phyloP scores from a whole-genome alignment of 2,797 vertebrate species.

The Pantherophis alleghaniensis region DNA sequence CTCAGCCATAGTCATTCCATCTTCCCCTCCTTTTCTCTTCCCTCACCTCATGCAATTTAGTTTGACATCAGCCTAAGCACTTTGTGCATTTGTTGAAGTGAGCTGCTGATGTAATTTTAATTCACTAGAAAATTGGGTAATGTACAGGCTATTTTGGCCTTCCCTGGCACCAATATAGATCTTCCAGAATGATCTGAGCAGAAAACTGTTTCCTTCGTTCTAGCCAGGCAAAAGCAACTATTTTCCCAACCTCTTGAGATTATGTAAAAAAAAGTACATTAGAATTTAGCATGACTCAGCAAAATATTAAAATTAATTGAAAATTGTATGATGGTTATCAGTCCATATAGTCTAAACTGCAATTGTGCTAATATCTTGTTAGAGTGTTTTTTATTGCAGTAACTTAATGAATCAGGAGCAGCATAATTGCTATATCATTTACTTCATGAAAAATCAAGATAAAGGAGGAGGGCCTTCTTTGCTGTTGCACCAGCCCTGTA shows the following conservation, averaged over 20 bases:
- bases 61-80: not conserved
- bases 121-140: not conserved
- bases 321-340: not conserved
- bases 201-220: not conserved
- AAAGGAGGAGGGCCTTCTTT: not conserved
- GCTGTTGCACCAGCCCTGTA: not conserved
- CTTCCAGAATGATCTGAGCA: not conserved
- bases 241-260: not conserved
- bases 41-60: not conserved
- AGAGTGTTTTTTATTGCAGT: conserved; percentile 6
- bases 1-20: not conserved
- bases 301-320: not conserved
- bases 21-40: not conserved
- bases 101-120: not conserved
- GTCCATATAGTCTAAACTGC: not conserved
- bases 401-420: not conserved
- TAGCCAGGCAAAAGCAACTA: not conserved
- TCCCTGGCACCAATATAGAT: not conserved
- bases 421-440: not conserved
- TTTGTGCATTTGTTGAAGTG: not conserved
- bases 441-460: conserved; percentile 1
- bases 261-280: not conserved
- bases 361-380: not conserved
- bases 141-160: not conserved
- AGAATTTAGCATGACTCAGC: not conserved